Evolutionary conservation across 2,888 invertebrate species (phyloP), one percentile per base, ranked within the genome.

Genomic region (Teleogryllus oceanicus): DNA sequence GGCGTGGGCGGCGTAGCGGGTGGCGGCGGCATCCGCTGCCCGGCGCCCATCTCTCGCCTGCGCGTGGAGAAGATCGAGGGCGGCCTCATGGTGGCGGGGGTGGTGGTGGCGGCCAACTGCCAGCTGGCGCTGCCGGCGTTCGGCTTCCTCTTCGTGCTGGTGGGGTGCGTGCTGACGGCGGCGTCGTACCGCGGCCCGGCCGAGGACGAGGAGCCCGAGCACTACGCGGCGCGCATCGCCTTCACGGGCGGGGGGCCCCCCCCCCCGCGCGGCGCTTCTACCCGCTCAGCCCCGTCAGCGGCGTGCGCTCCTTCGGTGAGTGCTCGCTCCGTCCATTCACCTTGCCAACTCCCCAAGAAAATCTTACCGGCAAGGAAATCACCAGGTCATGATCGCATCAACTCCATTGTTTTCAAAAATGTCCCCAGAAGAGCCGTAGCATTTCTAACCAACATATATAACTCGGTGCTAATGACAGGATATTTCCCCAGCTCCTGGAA

Each of bases 221-320:
- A 92, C 85, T 93, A 93, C 85, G 92, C 91, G 77, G 92, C 92
- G 75, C 88, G 93, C 82, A 91, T 93, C 84, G 92, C 92, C 62
- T 92, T 93, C 86, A 93, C 93, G 11, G 92, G n/a, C n/a, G n/a
- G n/a, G n/a, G n/a, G n/a, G n/a, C n/a, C n/a, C n/a, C n/a, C n/a
- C n/a, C n/a, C n/a, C n/a, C n/a, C n/a, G 77, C 93, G 93, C 84
- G 94, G 94, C 11, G 93, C 87, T 94, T 94, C 87, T 94, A 93
- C 85, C 93, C 93, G 4, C 87, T 93, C 74, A 92, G 92, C 85
- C 92, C 93, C 49, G 90, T 91, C 81, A 91, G 89, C 81, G 88
- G 86, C 62, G 62, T n/a, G n/a, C 62, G 62, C 13, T 62, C 62
- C 16, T 76, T 76, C 3, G 37, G 76, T 76, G 24, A 21, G 37